These are phyloP conservation scores for Drosophila recens DNA, from an alignment of 2,888 invertebrate species.

Conservation along the genomic window DNA sequence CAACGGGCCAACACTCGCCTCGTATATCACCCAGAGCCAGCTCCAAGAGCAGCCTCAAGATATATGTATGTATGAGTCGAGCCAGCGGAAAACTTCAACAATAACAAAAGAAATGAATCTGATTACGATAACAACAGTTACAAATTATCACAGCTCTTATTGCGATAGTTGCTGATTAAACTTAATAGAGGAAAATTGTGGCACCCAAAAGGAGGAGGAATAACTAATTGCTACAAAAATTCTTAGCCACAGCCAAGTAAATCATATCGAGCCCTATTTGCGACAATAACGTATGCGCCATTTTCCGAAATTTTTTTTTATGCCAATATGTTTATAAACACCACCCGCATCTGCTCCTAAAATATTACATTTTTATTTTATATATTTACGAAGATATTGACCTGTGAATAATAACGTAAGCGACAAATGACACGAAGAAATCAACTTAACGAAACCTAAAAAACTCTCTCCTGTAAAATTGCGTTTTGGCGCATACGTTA, in stretches of 20 bases:
- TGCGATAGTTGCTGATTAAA: constrained; percentile 22
- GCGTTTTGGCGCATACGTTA: too few relatives aligned
- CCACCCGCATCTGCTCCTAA: too few relatives aligned
- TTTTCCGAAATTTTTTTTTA: too few relatives aligned
- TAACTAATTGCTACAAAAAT: neutral
- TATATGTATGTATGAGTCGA: constrained; percentile 19
- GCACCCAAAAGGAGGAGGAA: neutral
- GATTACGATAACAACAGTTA: constrained; percentile 49
- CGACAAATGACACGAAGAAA: too few relatives aligned
- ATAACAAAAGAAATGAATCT: constrained; percentile 22
- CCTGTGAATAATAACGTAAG: too few relatives aligned
- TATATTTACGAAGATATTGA: too few relatives aligned
- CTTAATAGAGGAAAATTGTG: neutral
- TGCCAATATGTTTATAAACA: too few relatives aligned
- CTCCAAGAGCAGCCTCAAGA: constrained; percentile 27
- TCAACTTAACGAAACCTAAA: too few relatives aligned
- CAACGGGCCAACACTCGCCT: constrained; percentile 27
- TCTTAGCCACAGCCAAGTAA: neutral
- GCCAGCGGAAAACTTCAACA: constrained; percentile 15
- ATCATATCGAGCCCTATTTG: too few relatives aligned
- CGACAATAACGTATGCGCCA: too few relatives aligned
- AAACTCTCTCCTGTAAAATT: too few relatives aligned
- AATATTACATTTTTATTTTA: too few relatives aligned
- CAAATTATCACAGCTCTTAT: constrained; percentile 50
- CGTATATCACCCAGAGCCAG: constrained; percentile 48